Evolutionary conservation across 1,140 invertebrate genomes (phyloP).

Genomic region (Lutraria rhynchaena): DNA sequence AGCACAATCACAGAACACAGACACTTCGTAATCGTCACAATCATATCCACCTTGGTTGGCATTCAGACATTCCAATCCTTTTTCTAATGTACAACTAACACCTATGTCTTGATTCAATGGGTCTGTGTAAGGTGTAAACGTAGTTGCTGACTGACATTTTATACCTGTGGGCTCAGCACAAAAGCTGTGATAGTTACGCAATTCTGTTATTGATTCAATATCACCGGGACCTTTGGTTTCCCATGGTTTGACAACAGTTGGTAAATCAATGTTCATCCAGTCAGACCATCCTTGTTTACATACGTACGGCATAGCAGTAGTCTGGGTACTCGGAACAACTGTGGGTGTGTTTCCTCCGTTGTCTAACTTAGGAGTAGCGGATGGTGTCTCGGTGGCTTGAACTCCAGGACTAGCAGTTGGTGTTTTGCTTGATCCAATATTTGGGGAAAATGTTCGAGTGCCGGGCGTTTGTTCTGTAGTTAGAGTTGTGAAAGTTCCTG

Average conservation of each 20-base stretch:
- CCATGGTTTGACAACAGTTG: slow-evolving; percentile 14
- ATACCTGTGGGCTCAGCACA: slow-evolving; percentile 88
- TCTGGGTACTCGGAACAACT: slow-evolving; percentile 3
- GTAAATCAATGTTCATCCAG: slow-evolving; percentile 75
- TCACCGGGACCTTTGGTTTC: slow-evolving; percentile 74
- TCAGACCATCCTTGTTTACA: slow-evolving; percentile 72
- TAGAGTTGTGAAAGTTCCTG: background rate
- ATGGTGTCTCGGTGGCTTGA: background rate
- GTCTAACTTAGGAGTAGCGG: slow-evolving; percentile 27
- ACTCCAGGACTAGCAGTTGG: slow-evolving; percentile 39
- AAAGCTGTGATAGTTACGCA: slow-evolving; percentile 75
- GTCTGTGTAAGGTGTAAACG: slow-evolving; percentile 86
- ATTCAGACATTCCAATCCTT: slow-evolving; percentile 61
- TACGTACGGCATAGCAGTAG: slow-evolving; percentile 49
- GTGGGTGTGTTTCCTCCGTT: background rate
- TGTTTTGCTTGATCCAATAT: background rate
- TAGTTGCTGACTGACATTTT: slow-evolving; percentile 87
- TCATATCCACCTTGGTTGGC: slow-evolving; percentile 22
- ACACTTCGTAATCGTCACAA: slow-evolving; percentile 80
- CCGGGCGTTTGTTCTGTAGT: background rate
- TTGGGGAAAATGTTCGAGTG: slow-evolving; percentile 11
- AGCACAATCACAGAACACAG: slow-evolving; percentile 78
- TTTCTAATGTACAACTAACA: slow-evolving; percentile 64
- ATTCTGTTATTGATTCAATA: slow-evolving; percentile 69
- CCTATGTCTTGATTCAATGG: slow-evolving; percentile 82